Percentiles rank a stretch among this genome's conserved stretches.
phyloP scores from a whole-genome alignment of 2,113 vertebrate species.

The Sylvietta virens region DNA sequence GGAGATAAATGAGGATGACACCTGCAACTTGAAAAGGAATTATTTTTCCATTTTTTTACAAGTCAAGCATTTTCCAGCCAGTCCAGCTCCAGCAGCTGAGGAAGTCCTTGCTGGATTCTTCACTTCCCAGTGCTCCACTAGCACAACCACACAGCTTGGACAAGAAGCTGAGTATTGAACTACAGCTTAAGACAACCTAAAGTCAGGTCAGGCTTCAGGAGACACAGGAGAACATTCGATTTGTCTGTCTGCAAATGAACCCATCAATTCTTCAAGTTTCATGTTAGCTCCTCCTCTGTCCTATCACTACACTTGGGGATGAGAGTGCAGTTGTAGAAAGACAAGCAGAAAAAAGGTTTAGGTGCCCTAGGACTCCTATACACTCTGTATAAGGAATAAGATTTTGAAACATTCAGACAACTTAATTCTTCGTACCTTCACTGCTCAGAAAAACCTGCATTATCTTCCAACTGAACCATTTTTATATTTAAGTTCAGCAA shows the following conservation, averaged over 20 bases:
- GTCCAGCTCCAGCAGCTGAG: not conserved
- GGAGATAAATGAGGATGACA: not conserved
- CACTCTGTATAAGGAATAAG: not conserved
- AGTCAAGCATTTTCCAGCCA: not conserved
- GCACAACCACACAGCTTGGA: not conserved
- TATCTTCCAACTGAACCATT: not conserved
- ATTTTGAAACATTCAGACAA: not conserved
- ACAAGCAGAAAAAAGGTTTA: not conserved
- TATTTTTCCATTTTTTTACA: not conserved
- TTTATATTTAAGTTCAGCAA: not conserved
- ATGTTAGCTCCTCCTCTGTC: not conserved
- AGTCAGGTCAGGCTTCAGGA: not conserved
- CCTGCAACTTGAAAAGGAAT: not conserved
- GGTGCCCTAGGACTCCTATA: fast-evolving
- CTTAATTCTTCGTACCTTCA: not conserved
- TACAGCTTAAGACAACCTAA: not conserved
- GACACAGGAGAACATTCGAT: not conserved
- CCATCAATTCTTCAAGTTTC: not conserved
- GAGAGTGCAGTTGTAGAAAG: not conserved
- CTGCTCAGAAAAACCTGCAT: not conserved
- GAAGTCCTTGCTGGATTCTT: not conserved
- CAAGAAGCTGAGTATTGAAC: not conserved
- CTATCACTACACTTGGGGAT: not conserved
- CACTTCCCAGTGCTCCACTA: not conserved
- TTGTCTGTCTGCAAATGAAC: not conserved